Conservation (phyloP, 2,888 invertebrate genomes). For the Heliconius erato region DNA sequence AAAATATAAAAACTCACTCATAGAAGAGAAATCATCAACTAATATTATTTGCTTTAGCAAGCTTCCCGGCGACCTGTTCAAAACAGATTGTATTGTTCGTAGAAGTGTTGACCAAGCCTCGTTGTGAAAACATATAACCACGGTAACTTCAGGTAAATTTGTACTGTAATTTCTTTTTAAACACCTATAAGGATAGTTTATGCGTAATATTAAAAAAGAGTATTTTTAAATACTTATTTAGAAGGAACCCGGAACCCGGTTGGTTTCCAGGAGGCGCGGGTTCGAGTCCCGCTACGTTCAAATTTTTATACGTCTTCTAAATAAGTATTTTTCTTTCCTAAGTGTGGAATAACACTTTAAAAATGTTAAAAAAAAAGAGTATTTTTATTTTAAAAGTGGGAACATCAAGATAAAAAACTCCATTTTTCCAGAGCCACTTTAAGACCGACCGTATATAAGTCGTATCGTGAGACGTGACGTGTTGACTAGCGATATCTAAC, state of each 20-base stretch:
- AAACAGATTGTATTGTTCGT: slow-evolving; percentile 96
- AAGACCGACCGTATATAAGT: too few relatives aligned
- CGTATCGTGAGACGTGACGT: too few relatives aligned
- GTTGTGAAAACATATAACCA: slow-evolving; percentile 97
- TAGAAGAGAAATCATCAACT: slow-evolving; percentile 97
- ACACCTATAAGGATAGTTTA: slow-evolving; percentile 62
- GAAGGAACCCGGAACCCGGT: too few relatives aligned
- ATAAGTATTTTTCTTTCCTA: too few relatives aligned
- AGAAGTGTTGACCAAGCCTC: slow-evolving; percentile 98
- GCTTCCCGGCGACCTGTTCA: slow-evolving; percentile 94
- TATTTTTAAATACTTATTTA: too few relatives aligned
- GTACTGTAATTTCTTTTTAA: slow-evolving; percentile 85
- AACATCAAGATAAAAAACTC: too few relatives aligned
- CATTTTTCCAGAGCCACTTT: too few relatives aligned
- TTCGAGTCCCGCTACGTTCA: too few relatives aligned
- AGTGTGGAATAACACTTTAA: too few relatives aligned
- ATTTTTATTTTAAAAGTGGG: not conserved
- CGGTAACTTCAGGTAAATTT: slow-evolving; percentile 91
- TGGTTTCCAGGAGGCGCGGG: too few relatives aligned
- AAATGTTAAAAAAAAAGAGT: not conserved
- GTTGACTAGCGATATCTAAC: too few relatives aligned
- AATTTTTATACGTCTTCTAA: fast-evolving
- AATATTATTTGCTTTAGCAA: slow-evolving; percentile 96
- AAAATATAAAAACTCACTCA: slow-evolving; percentile 87
- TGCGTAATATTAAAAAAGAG: too few relatives aligned